phyloP scores from a whole-genome alignment of 2,888 invertebrate genomes.

The Lithosia quadra region DNA sequence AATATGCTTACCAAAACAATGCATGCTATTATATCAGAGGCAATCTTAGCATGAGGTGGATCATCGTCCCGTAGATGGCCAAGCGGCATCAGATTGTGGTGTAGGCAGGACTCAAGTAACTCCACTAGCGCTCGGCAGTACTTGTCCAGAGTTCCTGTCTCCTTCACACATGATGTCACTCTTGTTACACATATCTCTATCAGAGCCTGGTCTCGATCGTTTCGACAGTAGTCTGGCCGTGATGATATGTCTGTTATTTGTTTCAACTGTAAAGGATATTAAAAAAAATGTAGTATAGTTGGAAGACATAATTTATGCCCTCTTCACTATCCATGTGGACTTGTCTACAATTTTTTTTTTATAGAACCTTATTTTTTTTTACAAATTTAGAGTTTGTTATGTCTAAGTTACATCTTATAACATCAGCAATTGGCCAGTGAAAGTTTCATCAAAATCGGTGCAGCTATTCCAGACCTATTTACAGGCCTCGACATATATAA shows the following conservation, averaged over 20 bases:
- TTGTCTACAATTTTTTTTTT: no score
- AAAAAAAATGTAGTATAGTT: no score
- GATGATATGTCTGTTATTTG: constrained; percentile 94
- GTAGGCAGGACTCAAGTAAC: constrained; percentile 94
- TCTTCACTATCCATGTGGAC: no score
- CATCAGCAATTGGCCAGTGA: no score
- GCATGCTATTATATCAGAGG: constrained; percentile 97
- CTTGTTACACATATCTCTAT: constrained; percentile 98
- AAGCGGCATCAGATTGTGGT: constrained; percentile 94
- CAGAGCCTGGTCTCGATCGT: constrained; percentile 97
- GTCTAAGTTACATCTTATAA: no score
- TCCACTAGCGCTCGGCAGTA: constrained; percentile 94
- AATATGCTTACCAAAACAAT: constrained; percentile 92
- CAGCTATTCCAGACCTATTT: no score
- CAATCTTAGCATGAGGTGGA: constrained; percentile 98
- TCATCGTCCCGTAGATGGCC: constrained; percentile 91
- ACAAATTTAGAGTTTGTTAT: no score
- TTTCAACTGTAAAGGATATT: constrained; percentile 85
- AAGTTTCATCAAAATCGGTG: no score
- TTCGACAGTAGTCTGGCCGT: constrained; percentile 93
- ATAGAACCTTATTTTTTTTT: no score
- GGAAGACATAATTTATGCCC: no score
- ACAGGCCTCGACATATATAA: no score
- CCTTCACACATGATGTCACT: constrained; percentile 96
- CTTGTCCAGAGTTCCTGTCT: constrained; percentile 94